Percentiles rank a stretch among this genome's conserved stretches.
These are phyloP conservation scores for Cistogaster globosa DNA, from an alignment of 2,888 invertebrate species.

Conservation along the genomic window DNA sequence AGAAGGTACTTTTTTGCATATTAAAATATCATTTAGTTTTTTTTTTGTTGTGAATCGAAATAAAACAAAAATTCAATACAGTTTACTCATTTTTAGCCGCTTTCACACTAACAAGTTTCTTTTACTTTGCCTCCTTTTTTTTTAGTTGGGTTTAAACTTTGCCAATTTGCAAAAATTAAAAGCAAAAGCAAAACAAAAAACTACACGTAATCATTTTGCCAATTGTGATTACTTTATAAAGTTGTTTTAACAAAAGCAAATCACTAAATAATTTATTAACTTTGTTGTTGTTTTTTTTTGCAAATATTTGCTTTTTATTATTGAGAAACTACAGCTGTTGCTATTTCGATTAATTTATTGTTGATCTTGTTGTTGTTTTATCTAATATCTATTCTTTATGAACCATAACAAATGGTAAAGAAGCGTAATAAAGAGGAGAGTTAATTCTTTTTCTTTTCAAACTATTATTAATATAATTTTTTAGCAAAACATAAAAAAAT, in stretches of 20 bases:
- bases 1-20: too few relatives aligned
- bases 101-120: conserved; percentile 5
- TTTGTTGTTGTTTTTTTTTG: conserved; percentile 4
- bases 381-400: conserved; percentile 57
- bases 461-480: conserved; percentile 14
- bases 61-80: too few relatives aligned
- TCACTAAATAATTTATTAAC: conserved; percentile 24
- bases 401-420: conserved; percentile 59
- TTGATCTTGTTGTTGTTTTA: neutral
- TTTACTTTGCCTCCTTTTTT: neutral
- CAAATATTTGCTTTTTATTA: neutral
- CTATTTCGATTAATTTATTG: conserved; percentile 32
- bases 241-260: conserved; percentile 6
- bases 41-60: too few relatives aligned
- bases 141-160: conserved; percentile 17
- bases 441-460: conserved; percentile 29
- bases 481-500: conserved; percentile 9
- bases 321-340: conserved; percentile 42
- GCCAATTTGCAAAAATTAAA: conserved; percentile 29
- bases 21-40: too few relatives aligned
- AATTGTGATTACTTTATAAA: conserved; percentile 46
- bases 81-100: neutral
- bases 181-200: conserved; percentile 8
- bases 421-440: conserved; percentile 45
- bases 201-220: conserved; percentile 58